These are phyloP conservation scores for Ceratina japonica DNA, from an alignment of 1,140 invertebrate species.

Conservation along the genomic window DNA sequence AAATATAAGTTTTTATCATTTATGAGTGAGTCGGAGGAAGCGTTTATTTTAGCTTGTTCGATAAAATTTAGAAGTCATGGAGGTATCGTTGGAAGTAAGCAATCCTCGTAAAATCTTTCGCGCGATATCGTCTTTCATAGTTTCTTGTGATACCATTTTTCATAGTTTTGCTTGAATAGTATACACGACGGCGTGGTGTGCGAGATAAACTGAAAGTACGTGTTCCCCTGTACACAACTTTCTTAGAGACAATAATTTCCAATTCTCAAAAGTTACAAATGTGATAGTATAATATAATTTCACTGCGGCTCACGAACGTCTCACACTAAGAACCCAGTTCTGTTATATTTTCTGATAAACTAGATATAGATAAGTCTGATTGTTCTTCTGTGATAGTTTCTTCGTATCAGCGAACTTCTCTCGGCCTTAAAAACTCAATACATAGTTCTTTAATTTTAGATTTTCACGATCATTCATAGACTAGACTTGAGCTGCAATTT, in stretches of 20 bases:
- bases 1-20: too few relatives aligned
- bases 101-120: too few relatives aligned
- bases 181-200: too few relatives aligned
- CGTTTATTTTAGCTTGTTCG: too few relatives aligned
- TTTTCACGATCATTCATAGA: slow-evolving; percentile 9
- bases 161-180: too few relatives aligned
- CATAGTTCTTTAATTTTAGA: background rate
- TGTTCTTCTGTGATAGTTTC: background rate
- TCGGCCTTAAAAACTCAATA: background rate
- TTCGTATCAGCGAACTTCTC: background rate
- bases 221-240: background rate
- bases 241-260: background rate
- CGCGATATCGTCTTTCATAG: too few relatives aligned
- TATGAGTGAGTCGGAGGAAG: too few relatives aligned
- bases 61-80: too few relatives aligned
- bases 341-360: background rate
- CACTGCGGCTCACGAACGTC: background rate
- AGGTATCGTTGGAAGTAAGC: too few relatives aligned
- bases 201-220: background rate
- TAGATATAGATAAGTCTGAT: background rate
- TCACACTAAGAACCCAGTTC: background rate
- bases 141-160: background rate
- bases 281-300: background rate
- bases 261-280: background rate
- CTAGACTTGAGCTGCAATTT: background rate